Conservation (phyloP, 2,113 vertebrate genomes). For the Pluvialis apricaria region DNA sequence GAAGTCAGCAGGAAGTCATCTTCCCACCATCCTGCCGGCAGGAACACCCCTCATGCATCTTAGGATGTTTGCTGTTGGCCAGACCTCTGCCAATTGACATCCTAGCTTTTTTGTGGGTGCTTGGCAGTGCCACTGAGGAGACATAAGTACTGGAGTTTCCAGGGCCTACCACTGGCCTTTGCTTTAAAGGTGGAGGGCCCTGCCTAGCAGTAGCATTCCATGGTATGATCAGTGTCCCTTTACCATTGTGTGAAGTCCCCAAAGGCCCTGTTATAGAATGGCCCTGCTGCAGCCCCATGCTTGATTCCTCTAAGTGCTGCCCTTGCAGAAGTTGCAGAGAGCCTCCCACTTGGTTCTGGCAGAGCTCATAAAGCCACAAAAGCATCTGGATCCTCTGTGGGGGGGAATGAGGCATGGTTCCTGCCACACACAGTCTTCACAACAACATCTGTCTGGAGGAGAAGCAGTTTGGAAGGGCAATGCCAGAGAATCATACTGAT, state of each 20-base stretch:
- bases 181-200: too few species aligned
- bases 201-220: neutral
- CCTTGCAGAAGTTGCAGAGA: neutral
- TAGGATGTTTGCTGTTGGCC: neutral
- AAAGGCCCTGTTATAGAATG: neutral
- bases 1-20: neutral
- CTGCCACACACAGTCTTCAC: neutral
- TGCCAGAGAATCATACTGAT: neutral
- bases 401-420: neutral
- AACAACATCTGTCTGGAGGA: neutral
- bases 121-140: neutral
- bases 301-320: neutral
- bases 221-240: neutral
- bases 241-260: neutral
- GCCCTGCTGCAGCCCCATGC: neutral
- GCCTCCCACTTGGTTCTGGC: neutral
- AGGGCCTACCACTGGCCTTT: neutral
- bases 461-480: neutral
- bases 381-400: neutral
- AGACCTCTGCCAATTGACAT: neutral
- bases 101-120: neutral
- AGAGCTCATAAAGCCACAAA: neutral
- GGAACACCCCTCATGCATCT: rapidly evolving
- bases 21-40: neutral
- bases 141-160: neutral